Evolutionary conservation across 2,888 invertebrate genomes (phyloP).

Genomic region (Limnephilus rhombicus): DNA sequence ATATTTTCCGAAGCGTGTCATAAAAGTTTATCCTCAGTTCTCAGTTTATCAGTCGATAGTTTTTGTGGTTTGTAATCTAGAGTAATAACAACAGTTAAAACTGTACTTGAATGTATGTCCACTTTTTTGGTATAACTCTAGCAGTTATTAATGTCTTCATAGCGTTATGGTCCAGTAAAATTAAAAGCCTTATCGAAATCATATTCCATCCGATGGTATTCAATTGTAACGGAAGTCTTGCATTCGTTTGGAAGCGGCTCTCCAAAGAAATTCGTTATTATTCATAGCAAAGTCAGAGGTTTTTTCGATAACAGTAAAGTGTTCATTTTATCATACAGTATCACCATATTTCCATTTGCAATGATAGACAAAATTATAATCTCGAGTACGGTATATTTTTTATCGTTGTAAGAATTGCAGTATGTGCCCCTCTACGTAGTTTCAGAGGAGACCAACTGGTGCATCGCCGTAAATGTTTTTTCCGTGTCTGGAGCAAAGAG

Average conservation of each 20-base stretch:
- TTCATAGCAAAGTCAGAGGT: background rate
- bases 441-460: background rate
- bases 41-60: background rate
- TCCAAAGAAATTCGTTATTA: constrained; percentile 12
- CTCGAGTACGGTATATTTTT: constrained; percentile 50
- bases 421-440: background rate
- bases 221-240: constrained; percentile 3
- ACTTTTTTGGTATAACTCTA: background rate
- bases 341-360: constrained; percentile 48
- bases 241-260: constrained; percentile 10
- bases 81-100: constrained; percentile 11
- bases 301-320: constrained; percentile 34
- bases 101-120: background rate
- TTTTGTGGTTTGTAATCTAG: background rate
- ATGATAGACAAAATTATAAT: constrained; percentile 51
- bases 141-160: constrained; percentile 32
- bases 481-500: background rate
- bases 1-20: background rate
- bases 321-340: constrained; percentile 13
- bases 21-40: background rate
- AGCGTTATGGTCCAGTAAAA: constrained; percentile 26
- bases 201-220: constrained; percentile 18
- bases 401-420: constrained; percentile 22
- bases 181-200: constrained; percentile 34
- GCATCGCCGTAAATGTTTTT: background rate